Percentiles rank a stretch among this genome's conserved stretches.
phyloP scores from a whole-genome alignment of 2,888 invertebrate genomes.

The Microctonus aethiopoides region DNA sequence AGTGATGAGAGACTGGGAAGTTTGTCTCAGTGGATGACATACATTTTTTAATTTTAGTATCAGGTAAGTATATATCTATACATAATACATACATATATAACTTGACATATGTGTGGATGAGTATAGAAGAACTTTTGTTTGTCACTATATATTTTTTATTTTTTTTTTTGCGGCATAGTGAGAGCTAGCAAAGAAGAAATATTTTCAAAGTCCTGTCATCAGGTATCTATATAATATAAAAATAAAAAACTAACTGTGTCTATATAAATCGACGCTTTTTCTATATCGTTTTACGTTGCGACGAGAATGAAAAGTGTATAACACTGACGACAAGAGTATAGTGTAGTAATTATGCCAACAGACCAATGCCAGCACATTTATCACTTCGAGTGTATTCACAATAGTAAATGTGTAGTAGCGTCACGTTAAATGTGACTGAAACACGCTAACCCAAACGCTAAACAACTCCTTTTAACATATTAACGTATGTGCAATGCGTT shows the following conservation, averaged over 20 bases:
- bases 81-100: no score
- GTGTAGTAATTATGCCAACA: slow-evolving; percentile 52
- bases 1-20: not conserved
- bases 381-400: slow-evolving; percentile 52
- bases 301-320: slow-evolving; percentile 27
- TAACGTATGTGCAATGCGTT: slow-evolving; percentile 51
- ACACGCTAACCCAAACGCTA: slow-evolving; percentile 50
- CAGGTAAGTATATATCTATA: no score
- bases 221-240: slow-evolving; percentile 3
- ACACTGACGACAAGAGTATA: slow-evolving; percentile 31
- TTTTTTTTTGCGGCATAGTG: not conserved
- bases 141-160: no score
- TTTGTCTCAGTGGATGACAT: not conserved
- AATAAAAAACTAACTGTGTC: no score
- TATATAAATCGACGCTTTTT: no score
- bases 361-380: slow-evolving; percentile 52
- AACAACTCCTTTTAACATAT: slow-evolving; percentile 54
- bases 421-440: slow-evolving; percentile 49
- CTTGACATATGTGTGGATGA: no score
- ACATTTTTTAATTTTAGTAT: slow-evolving; percentile 8
- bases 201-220: not conserved
- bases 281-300: not conserved
- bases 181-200: not conserved
- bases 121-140: not conserved
- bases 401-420: slow-evolving; percentile 1